Evolutionary conservation across 2,888 invertebrate species (phyloP), one percentile per base, ranked within the genome.

Genomic region (Fragum fragum): DNA sequence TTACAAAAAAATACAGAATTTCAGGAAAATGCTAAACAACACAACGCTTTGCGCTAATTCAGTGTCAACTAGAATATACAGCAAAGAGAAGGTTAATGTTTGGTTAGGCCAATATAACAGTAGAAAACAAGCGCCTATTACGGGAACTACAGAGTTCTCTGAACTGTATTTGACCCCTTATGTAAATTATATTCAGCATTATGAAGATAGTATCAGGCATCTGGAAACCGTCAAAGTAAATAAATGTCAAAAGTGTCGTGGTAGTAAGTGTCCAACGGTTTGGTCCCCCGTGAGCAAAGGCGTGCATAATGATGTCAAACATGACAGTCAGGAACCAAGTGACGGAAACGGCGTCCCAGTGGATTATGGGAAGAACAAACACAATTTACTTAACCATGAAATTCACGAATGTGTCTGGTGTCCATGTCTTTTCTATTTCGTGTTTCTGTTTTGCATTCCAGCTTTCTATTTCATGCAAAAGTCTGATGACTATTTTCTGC

Each of bases 361-460:
- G n/a, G 77, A 77, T 23, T 29, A 72, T 23, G 52, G 63, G n/a
- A 61, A 57, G n/a, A 79, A 79, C 39, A 21, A 18, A 1, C 73
- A 53, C 39, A 79, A 79, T 29, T 59, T 42, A 55, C 39, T 42
- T 0, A 79, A 79, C 55, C 74, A 57, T 55, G 66, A 42, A 18
- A 71, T 79, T 57, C 79, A 79, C 53, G 39, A 71, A 11, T 79
- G 73, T 57, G 6, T 79, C 16, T 79, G 78, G 78, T 79, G 73
- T 21, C 78, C 78, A 11, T 79, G 78, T 23, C 47, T 79, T 1
- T 39, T 79, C 7, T 79, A 73, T 42, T 68, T 70, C 21, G 73
- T 73, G 11, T 73, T 79, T 61, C 47, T 79, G 5, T 79, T 68
- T 52, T 73, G 73, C 36, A 23, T 79, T 36, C 78, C 78, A n/a